Percentiles rank a stretch among this genome's conserved stretches.
Conservation (phyloP, 1,140 invertebrate species). For the Panonychus citri region DNA sequence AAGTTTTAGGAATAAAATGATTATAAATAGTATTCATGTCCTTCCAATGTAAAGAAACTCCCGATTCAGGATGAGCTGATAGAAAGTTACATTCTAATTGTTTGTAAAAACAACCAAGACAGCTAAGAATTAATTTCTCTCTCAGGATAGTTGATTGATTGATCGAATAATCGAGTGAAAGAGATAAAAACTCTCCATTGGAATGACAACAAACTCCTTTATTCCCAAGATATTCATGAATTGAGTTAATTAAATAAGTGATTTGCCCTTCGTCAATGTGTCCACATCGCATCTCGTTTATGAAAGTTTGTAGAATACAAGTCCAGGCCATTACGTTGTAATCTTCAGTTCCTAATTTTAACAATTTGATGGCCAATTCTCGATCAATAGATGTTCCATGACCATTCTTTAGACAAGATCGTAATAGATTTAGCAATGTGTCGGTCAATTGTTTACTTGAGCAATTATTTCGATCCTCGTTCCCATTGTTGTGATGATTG, state of each 20-base stretch:
- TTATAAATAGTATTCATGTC: conserved; percentile 50
- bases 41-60: conserved; percentile 39
- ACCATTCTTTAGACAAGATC: conserved; percentile 1
- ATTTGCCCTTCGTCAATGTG: not conserved
- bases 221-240: conserved; percentile 7
- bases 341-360: not conserved
- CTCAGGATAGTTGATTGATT: not conserved
- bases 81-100: not conserved
- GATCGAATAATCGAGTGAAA: not conserved
- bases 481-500: conserved; percentile 6
- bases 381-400: not conserved
- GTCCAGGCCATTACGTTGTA: conserved; percentile 1
- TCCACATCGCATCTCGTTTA: not conserved
- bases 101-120: conserved; percentile 8
- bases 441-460: not conserved
- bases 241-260: conserved; percentile 1
- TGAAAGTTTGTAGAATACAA: not conserved
- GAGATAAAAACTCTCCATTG: conserved; percentile 7
- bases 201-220: conserved; percentile 4
- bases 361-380: conserved; percentile 2
- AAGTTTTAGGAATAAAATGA: conserved; percentile 48
- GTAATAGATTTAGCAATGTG: not conserved
- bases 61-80: not conserved
- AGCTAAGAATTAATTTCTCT: conserved; percentile 3
- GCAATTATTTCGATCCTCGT: conserved; percentile 8